Evolutionary conservation across 2,113 vertebrate genomes (phyloP), one percentile per base, ranked within the genome.

Genomic region (Lycocorax pyrrhopterus): DNA sequence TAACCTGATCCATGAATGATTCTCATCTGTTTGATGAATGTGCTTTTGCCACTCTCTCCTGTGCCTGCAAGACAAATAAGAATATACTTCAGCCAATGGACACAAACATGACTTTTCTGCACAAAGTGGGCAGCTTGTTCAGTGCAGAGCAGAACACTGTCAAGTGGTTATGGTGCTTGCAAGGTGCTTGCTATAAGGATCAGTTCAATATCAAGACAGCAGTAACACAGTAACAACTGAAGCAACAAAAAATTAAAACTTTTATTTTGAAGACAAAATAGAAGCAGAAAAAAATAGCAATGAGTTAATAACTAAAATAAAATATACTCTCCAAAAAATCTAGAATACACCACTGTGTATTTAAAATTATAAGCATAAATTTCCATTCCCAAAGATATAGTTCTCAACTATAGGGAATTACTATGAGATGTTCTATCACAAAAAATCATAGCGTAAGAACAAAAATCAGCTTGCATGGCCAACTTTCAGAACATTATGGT

Each of bases 1-100:
- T 99, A 99, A 51, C 99, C 99, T 6, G 99, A 98, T 66, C 99
- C 99, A 53, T 99, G 99, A 96, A 99, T 99, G 97, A 99, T 99
- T 97, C 99, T 98, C 99, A 99, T 99, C 97, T 99, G 98, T 9
- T 99, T 98, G 97, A 98, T 98, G 9, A 98, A 98, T 0, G 98
- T 98, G 82, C 98, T 98, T 97, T 98, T 98, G 77, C 98, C 98
- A 84, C 98, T 98, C 96, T 98, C 98, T 97, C 98, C 98, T 69
- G 84, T 87, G 84, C 84, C 84, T 87, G 64, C 55, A 78, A 87
- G 55, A 60, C 39, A 69, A 95, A 90, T 16, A 87, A n/a, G n/a
- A n/a, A 94, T 51, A 74, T 85, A 20, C 56, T 97, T 91, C 95
- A 95, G 79, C 29, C 76, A 79, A 41, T 84, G 47, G 59, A 93